phyloP scores from a whole-genome alignment of 2,888 invertebrate species.

The Hemithea aestivaria region DNA sequence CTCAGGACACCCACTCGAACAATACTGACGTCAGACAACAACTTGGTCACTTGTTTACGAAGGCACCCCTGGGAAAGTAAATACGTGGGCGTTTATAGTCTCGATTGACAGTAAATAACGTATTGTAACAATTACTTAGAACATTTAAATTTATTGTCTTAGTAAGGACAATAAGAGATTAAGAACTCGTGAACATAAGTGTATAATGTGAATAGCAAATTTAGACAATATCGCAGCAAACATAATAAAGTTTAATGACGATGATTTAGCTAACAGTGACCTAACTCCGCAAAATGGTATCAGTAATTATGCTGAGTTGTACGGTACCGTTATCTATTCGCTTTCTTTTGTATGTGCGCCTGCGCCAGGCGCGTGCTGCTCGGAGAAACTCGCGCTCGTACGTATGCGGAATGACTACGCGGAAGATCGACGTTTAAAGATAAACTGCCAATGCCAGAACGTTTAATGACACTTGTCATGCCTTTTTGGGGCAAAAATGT shows the following conservation, averaged over 20 bases:
- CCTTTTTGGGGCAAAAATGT: slow-evolving; percentile 16
- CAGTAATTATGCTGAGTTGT: slow-evolving; percentile 44
- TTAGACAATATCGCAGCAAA: not conserved
- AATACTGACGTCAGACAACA: slow-evolving; percentile 18
- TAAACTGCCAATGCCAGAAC: slow-evolving; percentile 14
- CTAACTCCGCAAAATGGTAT: slow-evolving; percentile 22
- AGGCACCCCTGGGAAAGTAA: slow-evolving; percentile 5
- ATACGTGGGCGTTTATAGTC: not conserved
- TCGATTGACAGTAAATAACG: too few species aligned
- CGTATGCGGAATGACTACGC: slow-evolving; percentile 40
- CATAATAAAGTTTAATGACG: not conserved
- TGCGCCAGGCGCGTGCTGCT: slow-evolving; percentile 29
- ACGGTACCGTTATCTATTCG: slow-evolving; percentile 63
- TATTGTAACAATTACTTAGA: too few species aligned
- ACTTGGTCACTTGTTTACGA: slow-evolving; percentile 9
- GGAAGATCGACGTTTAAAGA: slow-evolving; percentile 29
- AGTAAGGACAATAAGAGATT: too few species aligned
- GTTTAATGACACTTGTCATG: slow-evolving; percentile 18
- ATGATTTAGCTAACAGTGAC: not conserved
- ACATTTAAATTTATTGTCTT: too few species aligned
- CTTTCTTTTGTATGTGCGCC: slow-evolving; percentile 60
- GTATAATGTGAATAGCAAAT: too few species aligned
- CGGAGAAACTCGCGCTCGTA: slow-evolving; percentile 43
- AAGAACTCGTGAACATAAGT: too few species aligned
- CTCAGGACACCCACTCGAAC: slow-evolving; percentile 23